Conservation (phyloP, 2,797 vertebrate genomes). For the Cossypha niveicapilla region DNA sequence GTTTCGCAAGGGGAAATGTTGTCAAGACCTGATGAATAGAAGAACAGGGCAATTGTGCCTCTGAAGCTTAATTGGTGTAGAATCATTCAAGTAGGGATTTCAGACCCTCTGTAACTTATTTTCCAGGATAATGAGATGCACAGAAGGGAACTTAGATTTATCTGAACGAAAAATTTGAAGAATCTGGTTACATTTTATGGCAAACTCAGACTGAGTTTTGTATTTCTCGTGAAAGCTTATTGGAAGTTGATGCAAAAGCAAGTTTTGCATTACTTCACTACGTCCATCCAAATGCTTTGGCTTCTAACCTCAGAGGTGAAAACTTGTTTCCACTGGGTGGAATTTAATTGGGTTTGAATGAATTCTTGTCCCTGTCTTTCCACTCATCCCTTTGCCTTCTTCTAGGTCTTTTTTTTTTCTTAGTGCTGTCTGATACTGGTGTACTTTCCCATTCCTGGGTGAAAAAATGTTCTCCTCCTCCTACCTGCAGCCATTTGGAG, state of each 20-base stretch:
- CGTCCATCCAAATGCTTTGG: neutral
- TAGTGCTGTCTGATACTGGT: neutral
- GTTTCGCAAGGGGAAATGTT: neutral
- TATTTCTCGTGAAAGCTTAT: neutral
- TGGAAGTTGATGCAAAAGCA: neutral
- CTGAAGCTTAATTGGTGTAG: neutral
- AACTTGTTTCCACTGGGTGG: neutral
- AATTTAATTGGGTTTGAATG: neutral
- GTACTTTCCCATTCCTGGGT: neutral
- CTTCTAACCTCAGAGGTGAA: neutral
- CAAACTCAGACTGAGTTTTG: neutral
- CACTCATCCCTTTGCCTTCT: neutral
- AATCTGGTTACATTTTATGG: neutral
- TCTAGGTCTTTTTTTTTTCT: neutral
- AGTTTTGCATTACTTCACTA: neutral
- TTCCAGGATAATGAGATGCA: slow-evolving; percentile 1
- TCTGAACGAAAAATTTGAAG: neutral
- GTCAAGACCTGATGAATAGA: neutral
- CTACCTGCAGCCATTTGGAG: neutral
- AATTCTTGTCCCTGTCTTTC: neutral
- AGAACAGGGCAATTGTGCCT: neutral
- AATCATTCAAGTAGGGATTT: neutral
- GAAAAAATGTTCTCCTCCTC: neutral
- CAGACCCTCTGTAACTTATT: neutral
- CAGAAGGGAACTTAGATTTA: neutral